phyloP scores from a whole-genome alignment of 2,888 invertebrate species.

The Protophormia terraenovae region DNA sequence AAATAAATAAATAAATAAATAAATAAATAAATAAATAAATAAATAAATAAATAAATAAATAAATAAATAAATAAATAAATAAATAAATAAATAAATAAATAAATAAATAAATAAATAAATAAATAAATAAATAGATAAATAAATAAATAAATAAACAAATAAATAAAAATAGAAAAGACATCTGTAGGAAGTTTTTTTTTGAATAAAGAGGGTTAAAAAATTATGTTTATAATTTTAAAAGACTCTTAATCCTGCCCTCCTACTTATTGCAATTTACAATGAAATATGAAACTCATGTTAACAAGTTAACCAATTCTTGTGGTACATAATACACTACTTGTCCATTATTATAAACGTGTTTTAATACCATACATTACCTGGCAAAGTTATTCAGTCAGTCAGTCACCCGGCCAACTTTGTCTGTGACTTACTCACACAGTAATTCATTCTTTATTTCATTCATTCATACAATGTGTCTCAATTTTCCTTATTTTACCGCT shows the following conservation, averaged over 20 bases:
- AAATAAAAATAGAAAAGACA: too few relatives aligned
- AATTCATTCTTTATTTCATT: neutral
- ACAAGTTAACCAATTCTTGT: neutral
- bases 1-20: too few relatives aligned
- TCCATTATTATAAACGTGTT: constrained; percentile 21
- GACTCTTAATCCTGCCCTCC: neutral
- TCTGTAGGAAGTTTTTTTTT: too few relatives aligned
- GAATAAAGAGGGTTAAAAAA: too few relatives aligned
- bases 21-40: too few relatives aligned
- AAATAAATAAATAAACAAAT: too few relatives aligned
- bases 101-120: too few relatives aligned
- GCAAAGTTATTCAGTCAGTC: neutral
- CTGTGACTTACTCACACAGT: constrained; percentile 1
- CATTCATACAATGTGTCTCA: constrained; percentile 21
- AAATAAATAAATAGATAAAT: too few relatives aligned
- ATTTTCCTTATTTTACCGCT: neutral
- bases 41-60: too few relatives aligned
- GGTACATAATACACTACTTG: neutral
- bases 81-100: too few relatives aligned
- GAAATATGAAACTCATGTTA: constrained; percentile 1
- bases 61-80: too few relatives aligned
- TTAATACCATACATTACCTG: constrained; percentile 26
- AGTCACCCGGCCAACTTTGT: constrained; percentile 27
- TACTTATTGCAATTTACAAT: neutral
- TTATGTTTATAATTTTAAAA: neutral